These are phyloP conservation scores for Andricus grossulariae DNA, from an alignment of 1,140 invertebrate species.

Conservation along the genomic window DNA sequence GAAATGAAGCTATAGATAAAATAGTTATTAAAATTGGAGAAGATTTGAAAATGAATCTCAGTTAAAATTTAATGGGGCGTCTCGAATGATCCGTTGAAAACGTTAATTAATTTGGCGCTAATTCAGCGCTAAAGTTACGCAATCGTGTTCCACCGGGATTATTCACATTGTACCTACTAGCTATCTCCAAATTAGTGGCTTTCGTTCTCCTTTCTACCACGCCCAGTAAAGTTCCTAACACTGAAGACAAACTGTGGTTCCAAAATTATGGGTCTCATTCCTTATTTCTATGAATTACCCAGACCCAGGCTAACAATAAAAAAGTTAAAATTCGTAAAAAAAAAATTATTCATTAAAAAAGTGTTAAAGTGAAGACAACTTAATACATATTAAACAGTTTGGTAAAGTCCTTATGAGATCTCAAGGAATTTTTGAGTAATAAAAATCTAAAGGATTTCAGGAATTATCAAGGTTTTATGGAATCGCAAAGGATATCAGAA, in stretches of 20 bases:
- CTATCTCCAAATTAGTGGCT: constrained; percentile 29
- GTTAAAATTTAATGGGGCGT: constrained; percentile 17
- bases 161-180: constrained; percentile 27
- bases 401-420: no score
- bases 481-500: no score
- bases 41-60: constrained; percentile 24
- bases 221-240: constrained; percentile 23
- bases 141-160: constrained; percentile 24
- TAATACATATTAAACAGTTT: no score
- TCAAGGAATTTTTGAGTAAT: no score
- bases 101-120: constrained; percentile 26
- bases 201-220: constrained; percentile 27
- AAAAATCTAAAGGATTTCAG: no score
- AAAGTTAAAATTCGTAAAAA: not conserved
- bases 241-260: constrained; percentile 25
- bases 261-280: constrained; percentile 16
- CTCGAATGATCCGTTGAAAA: constrained; percentile 14
- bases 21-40: constrained; percentile 11
- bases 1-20: not conserved
- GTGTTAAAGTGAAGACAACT: no score
- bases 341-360: not conserved
- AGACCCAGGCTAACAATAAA: not conserved
- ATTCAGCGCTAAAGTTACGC: constrained; percentile 31
- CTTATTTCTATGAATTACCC: constrained; percentile 17
- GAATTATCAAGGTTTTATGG: no score